These are phyloP conservation scores for Triplophysa siluroides DNA, from an alignment of 2,113 vertebrate genomes.

Conservation along the genomic window DNA sequence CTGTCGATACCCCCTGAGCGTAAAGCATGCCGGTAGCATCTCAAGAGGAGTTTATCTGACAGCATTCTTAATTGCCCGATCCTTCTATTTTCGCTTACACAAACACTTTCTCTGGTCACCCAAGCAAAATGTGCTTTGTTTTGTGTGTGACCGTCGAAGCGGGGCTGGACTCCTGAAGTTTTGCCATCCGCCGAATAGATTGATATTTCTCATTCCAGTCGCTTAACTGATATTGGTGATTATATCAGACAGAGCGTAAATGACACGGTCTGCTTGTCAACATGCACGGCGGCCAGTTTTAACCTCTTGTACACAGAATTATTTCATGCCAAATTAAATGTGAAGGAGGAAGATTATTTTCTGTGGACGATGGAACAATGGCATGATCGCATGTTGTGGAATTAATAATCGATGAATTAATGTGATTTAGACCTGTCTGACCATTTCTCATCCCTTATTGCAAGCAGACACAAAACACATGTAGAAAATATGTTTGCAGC, in stretches of 20 bases:
- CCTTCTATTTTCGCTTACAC: slow-evolving; percentile 58
- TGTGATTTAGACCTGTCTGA: slow-evolving; percentile 1
- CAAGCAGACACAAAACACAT: background rate
- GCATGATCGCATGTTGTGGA: slow-evolving; percentile 1
- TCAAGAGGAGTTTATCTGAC: slow-evolving; percentile 60
- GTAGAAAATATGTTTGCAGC: background rate
- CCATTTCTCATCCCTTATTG: background rate
- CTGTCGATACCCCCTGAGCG: slow-evolving; percentile 51
- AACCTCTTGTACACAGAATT: slow-evolving; percentile 14
- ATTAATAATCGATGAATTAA: slow-evolving; percentile 29
- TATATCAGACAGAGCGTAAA: slow-evolving; percentile 32
- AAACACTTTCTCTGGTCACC: slow-evolving; percentile 52
- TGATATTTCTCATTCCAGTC: slow-evolving; percentile 31
- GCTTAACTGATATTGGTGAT: slow-evolving; percentile 30
- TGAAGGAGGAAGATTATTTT: slow-evolving; percentile 53
- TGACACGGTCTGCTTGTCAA: slow-evolving; percentile 21
- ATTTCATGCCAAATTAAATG: slow-evolving; percentile 61
- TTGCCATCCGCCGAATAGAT: slow-evolving; percentile 15
- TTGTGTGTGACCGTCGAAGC: slow-evolving; percentile 7
- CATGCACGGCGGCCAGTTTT: slow-evolving; percentile 50
- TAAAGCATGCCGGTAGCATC: slow-evolving; percentile 58
- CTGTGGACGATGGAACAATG: slow-evolving; percentile 10
- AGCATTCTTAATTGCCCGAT: slow-evolving; percentile 52
- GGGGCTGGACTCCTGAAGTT: slow-evolving; percentile 1
- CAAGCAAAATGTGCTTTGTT: slow-evolving; percentile 34